Evolutionary conservation across 1,140 invertebrate species (phyloP).

Genomic region (Sitophilus oryzae): DNA sequence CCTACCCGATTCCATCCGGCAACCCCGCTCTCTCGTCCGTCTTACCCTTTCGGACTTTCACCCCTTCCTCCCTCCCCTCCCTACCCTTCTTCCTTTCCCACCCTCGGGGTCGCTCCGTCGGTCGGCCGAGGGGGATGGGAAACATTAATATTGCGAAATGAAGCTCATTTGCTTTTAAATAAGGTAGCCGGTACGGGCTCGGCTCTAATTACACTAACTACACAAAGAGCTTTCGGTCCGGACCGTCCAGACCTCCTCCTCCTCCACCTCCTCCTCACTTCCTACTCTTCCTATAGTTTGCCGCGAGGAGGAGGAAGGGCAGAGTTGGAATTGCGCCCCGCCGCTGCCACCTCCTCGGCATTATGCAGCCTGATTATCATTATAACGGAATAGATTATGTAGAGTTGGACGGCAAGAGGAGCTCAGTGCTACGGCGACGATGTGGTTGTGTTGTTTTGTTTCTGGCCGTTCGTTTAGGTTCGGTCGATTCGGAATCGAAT

Average conservation of each 20-base stretch:
- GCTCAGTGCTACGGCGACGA: not conserved
- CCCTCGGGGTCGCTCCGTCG: not conserved
- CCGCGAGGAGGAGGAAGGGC: not conserved
- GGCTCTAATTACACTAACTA: conserved; percentile 47
- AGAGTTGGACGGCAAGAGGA: conserved; percentile 12
- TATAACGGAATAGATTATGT: conserved; percentile 40
- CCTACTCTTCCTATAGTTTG: no score
- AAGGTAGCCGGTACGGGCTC: conserved; percentile 55
- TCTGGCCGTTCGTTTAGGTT: not conserved
- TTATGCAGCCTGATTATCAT: conserved; percentile 41
- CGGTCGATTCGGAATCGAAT: no score
- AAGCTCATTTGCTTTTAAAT: conserved; percentile 85
- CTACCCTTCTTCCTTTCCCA: not conserved
- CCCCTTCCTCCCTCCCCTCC: conserved; percentile 9
- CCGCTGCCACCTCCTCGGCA: conserved; percentile 28
- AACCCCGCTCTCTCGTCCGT: conserved; percentile 14
- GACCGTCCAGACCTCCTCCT: conserved; percentile 37
- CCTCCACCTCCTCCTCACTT: conserved; percentile 16
- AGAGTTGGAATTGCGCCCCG: no score
- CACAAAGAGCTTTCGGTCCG: conserved; percentile 45
- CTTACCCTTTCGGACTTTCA: conserved; percentile 28
- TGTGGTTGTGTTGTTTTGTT: not conserved
- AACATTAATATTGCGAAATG: conserved; percentile 82
- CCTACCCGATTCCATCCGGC: conserved; percentile 13
- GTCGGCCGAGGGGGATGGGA: conserved; percentile 48